Base-by-base conservation (phyloP, 2,888 invertebrate species). In the Ethmia dodecea region DNA sequence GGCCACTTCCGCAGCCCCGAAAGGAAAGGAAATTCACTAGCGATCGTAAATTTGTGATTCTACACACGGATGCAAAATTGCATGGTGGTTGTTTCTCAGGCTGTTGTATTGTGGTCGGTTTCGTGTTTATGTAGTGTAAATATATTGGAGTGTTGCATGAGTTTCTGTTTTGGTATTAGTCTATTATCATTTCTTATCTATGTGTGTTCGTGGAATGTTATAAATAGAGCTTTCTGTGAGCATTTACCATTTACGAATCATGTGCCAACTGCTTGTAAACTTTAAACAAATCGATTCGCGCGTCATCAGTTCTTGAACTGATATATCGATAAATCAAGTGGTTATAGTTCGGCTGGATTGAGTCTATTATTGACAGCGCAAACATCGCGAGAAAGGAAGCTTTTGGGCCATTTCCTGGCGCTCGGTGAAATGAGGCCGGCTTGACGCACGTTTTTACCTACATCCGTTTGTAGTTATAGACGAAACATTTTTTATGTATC, bases 321-420 rank as follows among this genome's bases (percentile, higher is more conserved):
- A 62, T 62, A 53, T 48, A 58, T 61, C 60, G 55, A 70, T 64
- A 60, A 63, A 64, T 60, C 57, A 58, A 58, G 64, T 67, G 61
- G 67, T 4, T 12, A 15, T 12, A 35, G 26, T 30, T 20, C 14
- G 28, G 29, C 25, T 16, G 13, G 22, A 34, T 35, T 60, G 58
- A 69, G 64, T 79, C 80, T 81, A 81, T 83, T 80, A 81, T 80
- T 78, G 80, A 76, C 69, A 70, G 62, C 68, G 72, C 78, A 73
- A 80, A 77, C 79, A 76, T 67, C 59, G 56, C 50, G 65, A 54
- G 70, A 68, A 69, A 70, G 73, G 79, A 79, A 80, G 76, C 75
- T 75, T 76, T 70, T 63, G 68, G 67, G 61, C 57, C 67, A 66
- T 80, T 84, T 83, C 83, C 84, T 80, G 80, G 70, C 71, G 61